Conservation (phyloP, 2,113 vertebrate genomes). For the Nibea coibor region DNA sequence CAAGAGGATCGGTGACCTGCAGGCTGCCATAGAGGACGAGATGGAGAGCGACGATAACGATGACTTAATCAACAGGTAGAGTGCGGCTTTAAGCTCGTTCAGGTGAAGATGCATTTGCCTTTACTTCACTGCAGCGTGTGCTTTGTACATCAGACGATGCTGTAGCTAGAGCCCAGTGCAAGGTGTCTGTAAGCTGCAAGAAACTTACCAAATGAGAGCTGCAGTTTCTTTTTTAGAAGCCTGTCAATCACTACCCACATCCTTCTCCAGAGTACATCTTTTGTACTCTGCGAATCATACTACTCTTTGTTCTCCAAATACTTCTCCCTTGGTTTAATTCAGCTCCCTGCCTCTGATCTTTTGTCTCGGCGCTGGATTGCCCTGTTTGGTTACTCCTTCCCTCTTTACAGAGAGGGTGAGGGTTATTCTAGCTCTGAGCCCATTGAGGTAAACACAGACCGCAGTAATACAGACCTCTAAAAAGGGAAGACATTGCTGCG, state of each 20-base stretch:
- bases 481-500: conserved; percentile 49
- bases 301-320: conserved; percentile 45
- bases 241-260: conserved; percentile 66
- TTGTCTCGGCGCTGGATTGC: conserved; percentile 50
- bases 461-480: conserved; percentile 47
- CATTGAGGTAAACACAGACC: conserved; percentile 69
- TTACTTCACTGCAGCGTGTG: conserved; percentile 18
- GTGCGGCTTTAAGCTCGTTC: conserved; percentile 36
- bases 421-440: conserved; percentile 60
- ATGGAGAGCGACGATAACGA: conserved; percentile 99
- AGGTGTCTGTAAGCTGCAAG: conserved; percentile 19
- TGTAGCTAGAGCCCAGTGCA: conserved; percentile 22
- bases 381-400: conserved; percentile 60
- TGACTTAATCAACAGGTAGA: conserved; percentile 95
- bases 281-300: conserved; percentile 41
- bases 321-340: conserved; percentile 60
- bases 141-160: conserved; percentile 3
- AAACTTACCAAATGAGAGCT: conserved; percentile 34
- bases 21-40: conserved; percentile 98
- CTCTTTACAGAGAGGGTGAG: conserved; percentile 65
- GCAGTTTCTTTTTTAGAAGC: conserved; percentile 49
- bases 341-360: conserved; percentile 58
- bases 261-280: conserved; percentile 47
- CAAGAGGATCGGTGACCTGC: conserved; percentile 97
- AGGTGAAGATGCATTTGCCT: neutral